These are phyloP conservation scores for Halcyon chelicuti DNA, from an alignment of 2,797 vertebrate genomes.

Conservation along the genomic window DNA sequence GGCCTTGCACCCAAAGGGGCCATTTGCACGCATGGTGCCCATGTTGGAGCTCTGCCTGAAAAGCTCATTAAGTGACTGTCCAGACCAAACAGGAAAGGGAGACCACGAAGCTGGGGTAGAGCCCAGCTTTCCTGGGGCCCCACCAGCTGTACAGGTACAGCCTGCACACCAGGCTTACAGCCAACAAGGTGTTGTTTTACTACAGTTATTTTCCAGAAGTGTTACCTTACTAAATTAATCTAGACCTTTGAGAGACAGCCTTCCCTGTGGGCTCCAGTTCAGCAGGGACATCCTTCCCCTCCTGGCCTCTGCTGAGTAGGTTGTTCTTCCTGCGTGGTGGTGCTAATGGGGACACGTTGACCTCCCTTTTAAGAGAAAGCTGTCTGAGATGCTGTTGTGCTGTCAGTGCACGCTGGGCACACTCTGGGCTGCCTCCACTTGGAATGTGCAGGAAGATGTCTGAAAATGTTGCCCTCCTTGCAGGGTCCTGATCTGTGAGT, in stretches of 20 bases:
- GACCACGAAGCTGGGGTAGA: accelerated
- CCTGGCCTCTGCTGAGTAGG: not conserved
- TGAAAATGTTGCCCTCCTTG: not conserved
- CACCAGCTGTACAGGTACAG: not conserved
- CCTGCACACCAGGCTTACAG: not conserved
- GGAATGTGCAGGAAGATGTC: not conserved
- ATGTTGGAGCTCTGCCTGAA: not conserved
- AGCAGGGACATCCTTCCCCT: not conserved
- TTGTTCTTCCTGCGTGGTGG: not conserved
- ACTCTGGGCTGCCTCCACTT: not conserved
- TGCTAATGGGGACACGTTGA: not conserved
- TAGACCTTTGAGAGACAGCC: not conserved
- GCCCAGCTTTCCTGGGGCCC: not conserved
- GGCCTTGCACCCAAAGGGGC: not conserved
- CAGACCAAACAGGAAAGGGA: not conserved
- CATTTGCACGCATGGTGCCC: accelerated
- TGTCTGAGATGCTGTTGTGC: not conserved
- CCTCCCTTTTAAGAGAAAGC: not conserved
- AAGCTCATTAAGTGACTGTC: not conserved
- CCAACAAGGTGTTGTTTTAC: not conserved
- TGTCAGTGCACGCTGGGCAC: accelerated
- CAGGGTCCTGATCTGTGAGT: not conserved
- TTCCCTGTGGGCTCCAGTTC: not conserved
- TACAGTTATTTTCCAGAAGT: not conserved
- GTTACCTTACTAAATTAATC: not conserved